These are phyloP conservation scores for Orchesella flavescens DNA, from an alignment of 2,888 invertebrate species.

Conservation along the genomic window DNA sequence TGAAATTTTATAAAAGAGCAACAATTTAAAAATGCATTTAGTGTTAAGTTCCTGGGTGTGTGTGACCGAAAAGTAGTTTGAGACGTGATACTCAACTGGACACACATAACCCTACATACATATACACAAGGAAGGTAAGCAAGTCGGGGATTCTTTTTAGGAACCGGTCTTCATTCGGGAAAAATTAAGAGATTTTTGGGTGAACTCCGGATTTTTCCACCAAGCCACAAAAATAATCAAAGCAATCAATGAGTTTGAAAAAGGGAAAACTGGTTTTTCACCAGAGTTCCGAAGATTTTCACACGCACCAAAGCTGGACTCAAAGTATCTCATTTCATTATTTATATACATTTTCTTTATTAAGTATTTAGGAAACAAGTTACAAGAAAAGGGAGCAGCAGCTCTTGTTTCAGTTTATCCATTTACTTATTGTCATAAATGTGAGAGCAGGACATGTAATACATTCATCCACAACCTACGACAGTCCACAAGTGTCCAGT, in stretches of 20 bases:
- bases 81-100: conserved; percentile 55
- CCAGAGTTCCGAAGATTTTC: conserved; percentile 52
- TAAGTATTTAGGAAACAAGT: conserved; percentile 44
- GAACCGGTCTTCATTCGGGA: conserved; percentile 62
- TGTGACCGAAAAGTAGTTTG: conserved; percentile 59
- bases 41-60: conserved; percentile 39
- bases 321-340: conserved; percentile 64
- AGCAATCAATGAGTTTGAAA: conserved; percentile 50
- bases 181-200: conserved; percentile 61
- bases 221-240: conserved; percentile 37
- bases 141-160: conserved; percentile 1
- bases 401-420: conserved; percentile 31
- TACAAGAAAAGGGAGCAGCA: conserved; percentile 49
- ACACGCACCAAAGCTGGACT: conserved; percentile 62
- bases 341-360: conserved; percentile 50
- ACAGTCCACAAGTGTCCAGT: conserved; percentile 51
- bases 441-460: conserved; percentile 26
- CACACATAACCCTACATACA: conserved; percentile 10
- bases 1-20: conserved; percentile 28
- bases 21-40: conserved; percentile 17
- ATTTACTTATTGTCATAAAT: conserved; percentile 24
- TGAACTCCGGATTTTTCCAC: conserved; percentile 42
- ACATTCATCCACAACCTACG: conserved; percentile 2
- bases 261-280: conserved; percentile 58
- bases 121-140: neutral